phyloP scores from a whole-genome alignment of 2,888 invertebrate species.

The Cryptosula pallasiana region DNA sequence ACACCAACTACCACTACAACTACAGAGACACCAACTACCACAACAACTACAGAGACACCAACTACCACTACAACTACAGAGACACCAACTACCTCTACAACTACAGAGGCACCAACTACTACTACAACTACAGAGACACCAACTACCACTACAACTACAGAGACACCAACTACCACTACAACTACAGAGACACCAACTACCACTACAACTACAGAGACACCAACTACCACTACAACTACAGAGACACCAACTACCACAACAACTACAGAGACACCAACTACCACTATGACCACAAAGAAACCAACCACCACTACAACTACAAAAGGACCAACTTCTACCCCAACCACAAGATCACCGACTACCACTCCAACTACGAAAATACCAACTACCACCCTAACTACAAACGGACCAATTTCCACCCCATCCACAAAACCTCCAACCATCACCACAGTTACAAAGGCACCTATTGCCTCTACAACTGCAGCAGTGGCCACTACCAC shows the following conservation, averaged over 20 bases:
- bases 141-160: neutral
- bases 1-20: neutral
- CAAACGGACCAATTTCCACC: neutral
- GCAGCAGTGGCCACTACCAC: neutral
- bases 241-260: neutral
- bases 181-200: neutral
- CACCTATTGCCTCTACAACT: neutral
- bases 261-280: neutral
- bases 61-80: neutral
- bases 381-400: neutral
- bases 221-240: neutral
- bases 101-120: neutral
- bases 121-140: neutral
- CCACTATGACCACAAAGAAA: neutral
- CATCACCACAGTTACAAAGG: neutral
- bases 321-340: neutral
- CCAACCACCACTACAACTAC: conserved; percentile 14
- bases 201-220: neutral
- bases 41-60: neutral
- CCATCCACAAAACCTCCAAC: neutral
- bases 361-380: neutral
- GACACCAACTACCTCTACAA: neutral
- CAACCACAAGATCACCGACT: neutral
- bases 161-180: neutral
- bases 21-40: neutral